Conservation (phyloP, 2,797 vertebrate species). For the Mus caroli region DNA sequence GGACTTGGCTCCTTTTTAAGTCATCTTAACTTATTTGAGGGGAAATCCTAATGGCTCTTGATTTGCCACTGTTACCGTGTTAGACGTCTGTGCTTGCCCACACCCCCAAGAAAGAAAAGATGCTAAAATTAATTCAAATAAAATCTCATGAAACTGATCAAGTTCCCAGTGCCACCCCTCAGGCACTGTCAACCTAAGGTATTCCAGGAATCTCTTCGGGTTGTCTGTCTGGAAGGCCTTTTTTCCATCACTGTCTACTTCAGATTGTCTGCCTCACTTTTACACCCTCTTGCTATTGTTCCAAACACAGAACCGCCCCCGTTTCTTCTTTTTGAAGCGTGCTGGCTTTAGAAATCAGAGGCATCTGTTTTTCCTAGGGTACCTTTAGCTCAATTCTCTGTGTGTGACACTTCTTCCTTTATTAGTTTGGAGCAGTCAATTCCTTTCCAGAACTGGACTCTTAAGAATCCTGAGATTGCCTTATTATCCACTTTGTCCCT, state of each 20-base stretch:
- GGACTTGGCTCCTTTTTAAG: neutral
- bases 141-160: conserved; percentile 51
- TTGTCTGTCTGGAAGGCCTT: conserved; percentile 1
- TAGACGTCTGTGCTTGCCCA: conserved; percentile 25
- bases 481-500: conserved; percentile 55
- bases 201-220: conserved; percentile 67
- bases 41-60: conserved; percentile 68
- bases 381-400: conserved; percentile 16
- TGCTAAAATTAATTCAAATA: conserved; percentile 25
- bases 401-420: conserved; percentile 11
- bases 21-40: conserved; percentile 57
- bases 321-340: neutral
- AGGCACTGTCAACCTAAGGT: neutral
- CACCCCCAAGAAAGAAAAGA: neutral
- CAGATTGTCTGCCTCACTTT: conserved; percentile 48
- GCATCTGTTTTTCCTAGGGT: conserved; percentile 17
- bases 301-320: neutral
- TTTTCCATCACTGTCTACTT: conserved; percentile 63
- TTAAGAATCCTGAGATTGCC: conserved; percentile 66
- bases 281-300: conserved; percentile 46
- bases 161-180: neutral
- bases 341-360: neutral
- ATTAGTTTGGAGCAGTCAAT: conserved; percentile 63
- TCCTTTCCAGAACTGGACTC: conserved; percentile 61
- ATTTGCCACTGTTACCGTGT: conserved; percentile 62